Conservation (phyloP, 2,888 invertebrate genomes). For the Dermolepida albohirtum region DNA sequence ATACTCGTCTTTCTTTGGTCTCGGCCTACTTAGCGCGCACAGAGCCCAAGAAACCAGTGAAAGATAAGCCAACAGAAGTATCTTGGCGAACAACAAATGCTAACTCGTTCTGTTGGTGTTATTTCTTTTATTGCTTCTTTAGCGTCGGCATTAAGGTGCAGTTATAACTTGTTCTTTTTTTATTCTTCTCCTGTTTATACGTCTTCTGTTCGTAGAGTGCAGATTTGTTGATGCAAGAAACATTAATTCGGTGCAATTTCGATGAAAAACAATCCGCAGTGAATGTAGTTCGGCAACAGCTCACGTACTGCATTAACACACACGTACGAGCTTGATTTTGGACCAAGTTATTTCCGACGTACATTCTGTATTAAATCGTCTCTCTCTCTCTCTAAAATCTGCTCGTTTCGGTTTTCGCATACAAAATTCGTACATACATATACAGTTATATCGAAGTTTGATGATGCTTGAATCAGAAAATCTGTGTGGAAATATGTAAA, state of each 20-base stretch:
- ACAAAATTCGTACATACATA: no score
- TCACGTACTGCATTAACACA: neutral
- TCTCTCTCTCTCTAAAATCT: neutral
- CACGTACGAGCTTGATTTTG: neutral
- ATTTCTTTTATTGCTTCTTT: slow-evolving; percentile 7
- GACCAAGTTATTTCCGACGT: slow-evolving; percentile 7
- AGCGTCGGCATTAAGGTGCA: slow-evolving; percentile 19
- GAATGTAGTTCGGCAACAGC: no score
- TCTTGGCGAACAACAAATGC: slow-evolving; percentile 38
- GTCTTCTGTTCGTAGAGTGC: neutral
- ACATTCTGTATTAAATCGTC: neutral
- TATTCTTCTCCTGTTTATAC: neutral
- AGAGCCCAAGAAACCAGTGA: slow-evolving; percentile 55
- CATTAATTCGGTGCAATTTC: slow-evolving; percentile 13
- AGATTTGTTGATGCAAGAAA: neutral
- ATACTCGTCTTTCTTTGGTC: slow-evolving; percentile 55
- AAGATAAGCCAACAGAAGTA: slow-evolving; percentile 53
- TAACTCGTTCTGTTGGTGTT: slow-evolving; percentile 33
- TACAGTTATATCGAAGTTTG: no score
- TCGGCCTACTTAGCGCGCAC: slow-evolving; percentile 60
- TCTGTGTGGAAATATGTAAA: no score
- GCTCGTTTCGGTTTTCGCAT: neutral
- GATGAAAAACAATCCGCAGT: no score
- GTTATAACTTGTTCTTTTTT: slow-evolving; percentile 10
- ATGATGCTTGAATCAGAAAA: no score